Evolutionary conservation across 2,888 invertebrate species (phyloP), one percentile per base, ranked within the genome.

Genomic region (Crematogaster levior): DNA sequence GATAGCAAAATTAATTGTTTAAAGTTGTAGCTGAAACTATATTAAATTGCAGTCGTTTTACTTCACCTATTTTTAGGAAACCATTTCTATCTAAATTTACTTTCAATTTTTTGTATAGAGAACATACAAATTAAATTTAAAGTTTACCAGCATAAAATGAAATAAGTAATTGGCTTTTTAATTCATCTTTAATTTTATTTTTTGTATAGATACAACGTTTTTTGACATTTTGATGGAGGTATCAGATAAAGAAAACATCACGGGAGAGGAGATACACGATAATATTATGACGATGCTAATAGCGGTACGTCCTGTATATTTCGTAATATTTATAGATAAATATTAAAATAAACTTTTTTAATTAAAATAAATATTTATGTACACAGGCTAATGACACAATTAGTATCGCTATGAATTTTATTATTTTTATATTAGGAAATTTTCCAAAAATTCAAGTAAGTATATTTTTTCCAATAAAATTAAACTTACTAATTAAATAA

Each of bases 361-460:
- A n/a, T 53, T 53, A 61, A 21, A 37, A 21, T 34, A 43, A 43
- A 4, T 43, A 43, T 43, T 43, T 43, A 43, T 43, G 15, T 43
- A 15, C 4, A 15, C 6, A 66, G 66, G 30, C 6, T 12, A n/a
- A 2, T 30, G 66, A 51, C 1, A 51, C 48, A 30, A 68, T 30
- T 0, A n/a, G n/a, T 21, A 1, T 15, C 21, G 1, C 30, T 1
- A 6, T 15, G 1, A 6, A 68, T 51, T 51, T 68, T 48, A 21
- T 1, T 6, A 3, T 34, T 12, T 34, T 51, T 0, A 30, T 48
- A 15, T 15, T 48, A 21, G 66, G 34, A 15, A 68, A 21, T 51
- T 68, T 68, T 3, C 66, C 66, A 30, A 7, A 68, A 48, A 9
- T 68, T 15, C 66, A 68, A 48, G 66, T 68, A 68, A 3, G 48